Base-by-base conservation (phyloP, 1,140 invertebrate species). In the Drosophila parvula region DNA sequence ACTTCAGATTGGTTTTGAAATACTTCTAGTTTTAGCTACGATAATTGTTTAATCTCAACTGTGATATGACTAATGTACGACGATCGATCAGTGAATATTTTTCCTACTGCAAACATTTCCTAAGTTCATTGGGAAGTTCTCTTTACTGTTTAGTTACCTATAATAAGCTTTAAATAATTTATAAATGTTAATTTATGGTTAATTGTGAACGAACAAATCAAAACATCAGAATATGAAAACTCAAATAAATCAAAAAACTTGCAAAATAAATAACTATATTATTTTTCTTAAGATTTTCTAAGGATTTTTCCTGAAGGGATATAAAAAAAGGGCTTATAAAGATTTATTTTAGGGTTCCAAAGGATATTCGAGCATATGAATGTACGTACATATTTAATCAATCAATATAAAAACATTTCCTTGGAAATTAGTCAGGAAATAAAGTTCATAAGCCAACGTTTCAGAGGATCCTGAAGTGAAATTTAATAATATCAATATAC, bases 151-250 rank as follows among this genome's bases (percentile, higher is more conserved):
- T 76, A 58, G 18, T 30, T 67, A 45, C 34, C 16, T 74, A 81
- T 44, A 62, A 65, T 84, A 86, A 88, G 82, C 82, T 88, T 86
- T 86, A 86, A 88, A 88, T 86, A 86, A 74, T 88, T 79, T 77
- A 71, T 82, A 86, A 86, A 76, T 79, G 82, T 86, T 86, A 88
- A 79, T 65, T 74, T 86, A 86, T 81, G 60, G 38, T 64, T 68
- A 48, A 10, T 38, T 70, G 56, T 38, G 41, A 55, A 59, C n/a
- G 22, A 56, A 22, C n/a, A 28, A 83, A 79, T 67, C 74, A 81
- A 78, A 63, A 71, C 4, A 76, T 59, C n/a, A 53, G 18, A 68
- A 56, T 53, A 44, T 43, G 5, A 36, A 71, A 82, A 32, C 36
- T 65, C 16, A 59, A 34, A 65, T 43, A 48, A 36, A 48, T 18